phyloP scores from a whole-genome alignment of 2,797 vertebrate species.

The Coilia nasus region DNA sequence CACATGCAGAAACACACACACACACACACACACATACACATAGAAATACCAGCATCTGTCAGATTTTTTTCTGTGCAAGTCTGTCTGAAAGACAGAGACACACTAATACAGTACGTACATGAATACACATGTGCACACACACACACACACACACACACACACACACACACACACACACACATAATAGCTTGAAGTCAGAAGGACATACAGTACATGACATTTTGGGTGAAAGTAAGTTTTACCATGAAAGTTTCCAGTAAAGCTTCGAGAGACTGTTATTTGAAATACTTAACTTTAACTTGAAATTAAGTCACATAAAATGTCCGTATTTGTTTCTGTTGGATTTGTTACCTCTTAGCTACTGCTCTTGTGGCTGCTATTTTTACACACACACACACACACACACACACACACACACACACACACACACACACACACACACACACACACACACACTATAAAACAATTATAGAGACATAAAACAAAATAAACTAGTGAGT shows the following conservation, averaged over 20 bases:
- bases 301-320: too few species aligned
- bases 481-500: background rate
- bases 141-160: slow-evolving; percentile 38
- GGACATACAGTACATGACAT: background rate
- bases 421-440: too few species aligned
- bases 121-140: background rate
- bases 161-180: slow-evolving; percentile 29
- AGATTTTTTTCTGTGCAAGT: background rate
- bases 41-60: background rate
- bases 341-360: too few species aligned
- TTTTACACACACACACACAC: too few species aligned
- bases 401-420: too few species aligned
- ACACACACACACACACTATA: background rate
- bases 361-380: too few species aligned
- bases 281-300: too few species aligned
- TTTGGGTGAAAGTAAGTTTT: background rate
- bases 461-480: background rate
- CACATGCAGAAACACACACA: slow-evolving; percentile 51
- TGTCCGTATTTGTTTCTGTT: too few species aligned
- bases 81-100: slow-evolving; percentile 5
- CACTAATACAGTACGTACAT: background rate
- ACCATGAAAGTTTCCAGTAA: background rate
- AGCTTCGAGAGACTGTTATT: too few species aligned
- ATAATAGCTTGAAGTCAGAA: background rate
- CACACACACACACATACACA: slow-evolving; percentile 35